Conservation (phyloP, 92 coral and sea anemone species). For the Epizoanthus rinbou region DNA sequence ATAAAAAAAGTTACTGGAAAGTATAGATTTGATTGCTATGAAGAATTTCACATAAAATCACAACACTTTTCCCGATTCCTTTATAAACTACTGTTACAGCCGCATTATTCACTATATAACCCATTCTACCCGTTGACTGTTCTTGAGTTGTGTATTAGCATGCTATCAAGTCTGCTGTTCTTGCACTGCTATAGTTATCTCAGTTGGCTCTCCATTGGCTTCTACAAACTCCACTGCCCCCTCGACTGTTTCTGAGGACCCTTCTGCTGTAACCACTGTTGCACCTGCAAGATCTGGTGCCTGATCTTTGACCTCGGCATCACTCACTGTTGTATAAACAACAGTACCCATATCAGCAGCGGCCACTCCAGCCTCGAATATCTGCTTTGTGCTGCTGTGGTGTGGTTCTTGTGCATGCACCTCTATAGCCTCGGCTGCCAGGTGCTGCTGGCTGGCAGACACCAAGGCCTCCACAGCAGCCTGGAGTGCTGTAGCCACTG, state of each 20-base stretch:
- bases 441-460: conserved; percentile 92
- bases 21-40: no score
- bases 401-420: conserved; percentile 61
- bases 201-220: conserved; percentile 29
- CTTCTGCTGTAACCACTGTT: conserved; percentile 21
- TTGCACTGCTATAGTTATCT: conserved; percentile 27
- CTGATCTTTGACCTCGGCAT: conserved; percentile 39
- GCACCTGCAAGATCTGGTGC: conserved; percentile 22
- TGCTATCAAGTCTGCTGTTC: not conserved
- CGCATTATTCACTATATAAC: no score
- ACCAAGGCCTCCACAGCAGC: conserved; percentile 93
- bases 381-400: conserved; percentile 65
- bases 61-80: no score
- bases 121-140: no score
- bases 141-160: not conserved
- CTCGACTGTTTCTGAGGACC: conserved; percentile 16
- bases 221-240: conserved; percentile 35
- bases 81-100: no score
- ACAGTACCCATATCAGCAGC: conserved; percentile 49
- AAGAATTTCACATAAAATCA: no score
- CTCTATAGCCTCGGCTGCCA: conserved; percentile 76
- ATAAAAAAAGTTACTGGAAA: no score
- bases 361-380: conserved; percentile 71
- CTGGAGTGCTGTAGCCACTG: conserved; percentile 85
- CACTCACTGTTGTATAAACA: conserved; percentile 41